Evolutionary conservation across 1,140 invertebrate species (phyloP).

Genomic region (Mamestra configurata): DNA sequence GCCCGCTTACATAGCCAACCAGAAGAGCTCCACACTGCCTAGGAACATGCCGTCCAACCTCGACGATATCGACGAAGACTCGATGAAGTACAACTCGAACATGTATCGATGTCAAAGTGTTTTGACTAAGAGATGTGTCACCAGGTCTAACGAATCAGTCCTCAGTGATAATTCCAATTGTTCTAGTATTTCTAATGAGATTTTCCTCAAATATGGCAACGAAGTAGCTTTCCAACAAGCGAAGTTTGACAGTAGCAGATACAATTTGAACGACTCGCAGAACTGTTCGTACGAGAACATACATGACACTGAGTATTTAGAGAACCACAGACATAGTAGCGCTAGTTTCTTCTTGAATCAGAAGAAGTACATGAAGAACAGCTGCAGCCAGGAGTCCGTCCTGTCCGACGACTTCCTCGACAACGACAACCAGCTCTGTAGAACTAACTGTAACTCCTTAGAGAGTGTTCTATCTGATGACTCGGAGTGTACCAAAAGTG

Average conservation of each 20-base stretch:
- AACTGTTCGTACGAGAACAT: conserved; percentile 87
- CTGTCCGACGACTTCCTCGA: conserved; percentile 91
- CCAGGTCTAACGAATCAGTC: conserved; percentile 85
- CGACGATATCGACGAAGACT: conserved; percentile 81
- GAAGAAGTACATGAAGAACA: conserved; percentile 87
- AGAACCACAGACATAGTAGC: conserved; percentile 88
- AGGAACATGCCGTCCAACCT: conserved; percentile 87
- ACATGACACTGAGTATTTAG: conserved; percentile 82
- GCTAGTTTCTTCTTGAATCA: conserved; percentile 91
- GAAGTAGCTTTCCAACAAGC: conserved; percentile 86
- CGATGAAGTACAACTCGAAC: conserved; percentile 73
- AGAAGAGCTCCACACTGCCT: conserved; percentile 86
- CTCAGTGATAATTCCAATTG: conserved; percentile 87
- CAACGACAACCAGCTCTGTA: conserved; percentile 89
- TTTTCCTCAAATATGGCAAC: conserved; percentile 86
- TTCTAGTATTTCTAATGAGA: conserved; percentile 87
- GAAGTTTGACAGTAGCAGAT: conserved; percentile 81
- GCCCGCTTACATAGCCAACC: conserved; percentile 69
- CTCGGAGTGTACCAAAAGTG: conserved; percentile 92
- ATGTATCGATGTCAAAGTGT: conserved; percentile 85
- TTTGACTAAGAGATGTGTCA: conserved; percentile 84
- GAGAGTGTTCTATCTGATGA: conserved; percentile 94
- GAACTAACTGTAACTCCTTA: conserved; percentile 91
- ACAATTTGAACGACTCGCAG: conserved; percentile 84
- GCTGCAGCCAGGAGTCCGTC: conserved; percentile 92